Conservation (phyloP, 2,888 invertebrate species). For the Hydrotaea cyrtoneurina region DNA sequence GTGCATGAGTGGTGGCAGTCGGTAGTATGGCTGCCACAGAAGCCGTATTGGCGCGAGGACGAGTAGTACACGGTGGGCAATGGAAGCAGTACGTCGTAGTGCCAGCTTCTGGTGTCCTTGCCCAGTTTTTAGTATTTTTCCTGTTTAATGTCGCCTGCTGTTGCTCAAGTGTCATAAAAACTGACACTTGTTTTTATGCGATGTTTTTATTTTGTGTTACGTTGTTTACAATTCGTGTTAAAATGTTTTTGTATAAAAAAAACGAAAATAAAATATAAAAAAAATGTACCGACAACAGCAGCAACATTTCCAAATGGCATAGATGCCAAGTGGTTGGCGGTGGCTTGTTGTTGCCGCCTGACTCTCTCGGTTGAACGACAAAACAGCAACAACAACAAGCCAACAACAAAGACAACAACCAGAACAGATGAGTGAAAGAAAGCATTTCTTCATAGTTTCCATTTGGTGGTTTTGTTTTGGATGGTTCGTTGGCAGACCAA, state of each 20-base stretch:
- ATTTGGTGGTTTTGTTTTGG: conserved; percentile 21
- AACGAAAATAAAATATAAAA: conserved; percentile 33
- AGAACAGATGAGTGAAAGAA: not conserved
- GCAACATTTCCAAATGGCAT: conserved; percentile 54
- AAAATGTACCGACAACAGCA: not conserved
- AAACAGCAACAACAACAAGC: conserved; percentile 10
- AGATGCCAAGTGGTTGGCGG: conserved; percentile 56
- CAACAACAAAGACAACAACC: not conserved
- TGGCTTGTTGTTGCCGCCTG: not conserved
- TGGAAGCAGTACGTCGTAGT: not conserved
- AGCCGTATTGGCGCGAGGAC: conserved; percentile 12
- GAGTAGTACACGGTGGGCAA: not conserved
- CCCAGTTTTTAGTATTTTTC: conserved; percentile 56
- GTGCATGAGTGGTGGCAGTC: conserved; percentile 1
- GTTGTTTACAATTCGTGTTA: conserved; percentile 67
- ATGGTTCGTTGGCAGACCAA: conserved; percentile 19
- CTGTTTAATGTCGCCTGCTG: conserved; percentile 66
- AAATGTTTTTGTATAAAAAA: conserved; percentile 61
- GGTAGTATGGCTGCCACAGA: not conserved
- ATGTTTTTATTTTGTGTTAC: conserved; percentile 66
- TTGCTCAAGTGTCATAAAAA: conserved; percentile 67
- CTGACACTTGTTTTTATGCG: conserved; percentile 66
- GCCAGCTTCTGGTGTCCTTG: conserved; percentile 47
- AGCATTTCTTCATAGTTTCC: conserved; percentile 24
- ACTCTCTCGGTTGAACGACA: conserved; percentile 1